Base-by-base conservation (phyloP, 2,888 invertebrate genomes). In the Heliconius aoede region DNA sequence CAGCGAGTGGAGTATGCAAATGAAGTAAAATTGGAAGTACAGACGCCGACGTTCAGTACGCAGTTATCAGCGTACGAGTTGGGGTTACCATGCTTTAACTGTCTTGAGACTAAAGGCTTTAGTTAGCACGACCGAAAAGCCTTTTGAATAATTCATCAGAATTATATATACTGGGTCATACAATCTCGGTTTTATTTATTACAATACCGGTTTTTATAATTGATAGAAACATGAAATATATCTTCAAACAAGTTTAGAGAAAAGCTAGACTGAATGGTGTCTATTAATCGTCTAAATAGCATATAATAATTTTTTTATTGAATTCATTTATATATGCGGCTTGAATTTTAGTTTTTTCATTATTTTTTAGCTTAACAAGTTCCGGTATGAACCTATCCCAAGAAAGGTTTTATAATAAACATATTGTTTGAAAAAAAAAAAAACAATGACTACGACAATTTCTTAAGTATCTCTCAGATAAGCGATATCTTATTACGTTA, bases 1-100 rank as follows among this genome's bases (percentile, higher is more conserved):
- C 84, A 81, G 78, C 79, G 82, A 85, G 85, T 86, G 85, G 85
- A 86, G 86, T 89, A 93, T 93, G 92, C 88, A 93, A 93, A 93
- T 93, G 89, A 90, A 87, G 86, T 82, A 87, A 87, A 90, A 91
- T 91, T 89, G 89, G 88, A 86, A 88, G 91, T 89, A 89, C 79
- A 86, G 86, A 86, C 84, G 85, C 85, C 86, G 84, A 83, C 85
- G 86, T 84, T 79, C 83, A 84, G 83, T 83, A 84, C 83, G 86
- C 86, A 83, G 89, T 90, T 91, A 91, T 90, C 88, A 83, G 83
- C 84, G 85, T 82, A 80, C 74, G 68, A 74, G 71, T 76, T 68
- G 79, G 79, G 78, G 79, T 79, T 73, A 82, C 80, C 80, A 80
- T 74, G 74, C 68, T 79, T 72, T 55, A 76, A 58, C 72, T 36